Percentiles rank a stretch among this genome's conserved stretches.
Conservation (phyloP, 2,113 vertebrate genomes). For the Sterrhoptilus dennistouni region DNA sequence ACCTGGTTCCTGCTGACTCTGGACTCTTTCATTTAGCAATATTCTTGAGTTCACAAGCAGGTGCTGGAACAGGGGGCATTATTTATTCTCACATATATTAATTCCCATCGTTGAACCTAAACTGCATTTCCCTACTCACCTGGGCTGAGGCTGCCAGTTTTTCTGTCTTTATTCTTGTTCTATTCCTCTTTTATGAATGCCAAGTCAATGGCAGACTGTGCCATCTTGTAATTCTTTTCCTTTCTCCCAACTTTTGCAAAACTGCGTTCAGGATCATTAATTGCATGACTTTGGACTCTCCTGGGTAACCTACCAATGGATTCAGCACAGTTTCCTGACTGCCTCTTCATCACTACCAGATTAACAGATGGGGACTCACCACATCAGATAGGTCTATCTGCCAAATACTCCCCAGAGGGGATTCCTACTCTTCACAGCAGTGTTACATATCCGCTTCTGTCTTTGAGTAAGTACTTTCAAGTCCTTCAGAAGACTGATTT, state of each 20-base stretch:
- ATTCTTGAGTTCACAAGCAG: background rate
- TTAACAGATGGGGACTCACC: background rate
- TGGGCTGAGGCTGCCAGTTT: background rate
- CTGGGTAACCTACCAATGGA: background rate
- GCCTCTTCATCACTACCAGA: background rate
- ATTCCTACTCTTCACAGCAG: background rate
- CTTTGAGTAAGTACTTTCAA: background rate
- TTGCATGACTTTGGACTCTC: background rate
- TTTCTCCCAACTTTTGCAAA: background rate
- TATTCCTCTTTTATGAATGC: background rate
- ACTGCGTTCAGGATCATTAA: background rate
- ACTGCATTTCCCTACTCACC: background rate
- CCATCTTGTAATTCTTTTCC: background rate
- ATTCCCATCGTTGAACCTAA: background rate
- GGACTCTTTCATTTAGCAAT: background rate
- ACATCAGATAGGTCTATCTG: background rate
- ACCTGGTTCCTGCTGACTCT: fast-evolving
- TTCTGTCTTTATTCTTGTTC: background rate
- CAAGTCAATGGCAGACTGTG: background rate
- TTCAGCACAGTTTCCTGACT: background rate
- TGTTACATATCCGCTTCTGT: background rate
- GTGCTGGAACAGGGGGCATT: background rate
- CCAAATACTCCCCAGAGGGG: background rate
- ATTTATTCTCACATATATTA: background rate
- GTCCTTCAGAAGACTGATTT: background rate